Conservation (phyloP, 2,888 invertebrate genomes). For the Onchidella celtica region DNA sequence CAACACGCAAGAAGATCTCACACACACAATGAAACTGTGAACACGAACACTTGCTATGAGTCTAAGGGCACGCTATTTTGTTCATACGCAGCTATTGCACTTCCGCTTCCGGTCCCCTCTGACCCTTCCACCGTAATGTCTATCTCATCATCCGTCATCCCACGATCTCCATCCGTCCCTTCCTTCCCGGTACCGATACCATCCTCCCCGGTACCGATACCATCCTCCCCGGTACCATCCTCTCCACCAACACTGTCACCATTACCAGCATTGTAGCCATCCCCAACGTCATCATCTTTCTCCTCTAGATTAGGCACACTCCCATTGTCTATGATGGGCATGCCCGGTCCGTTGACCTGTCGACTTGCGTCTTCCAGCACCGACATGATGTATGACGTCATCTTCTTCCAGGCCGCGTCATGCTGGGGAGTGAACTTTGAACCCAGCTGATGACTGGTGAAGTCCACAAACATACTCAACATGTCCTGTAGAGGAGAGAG, state of each 20-base stretch:
- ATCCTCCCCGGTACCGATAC: conserved; percentile 2
- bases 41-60: too few relatives aligned
- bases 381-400: background rate
- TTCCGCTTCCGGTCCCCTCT: too few relatives aligned
- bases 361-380: conserved; percentile 23
- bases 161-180: background rate
- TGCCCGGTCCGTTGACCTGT: background rate
- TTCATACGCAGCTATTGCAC: too few relatives aligned
- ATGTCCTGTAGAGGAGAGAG: too few relatives aligned
- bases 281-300: background rate
- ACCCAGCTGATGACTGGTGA: conserved; percentile 26
- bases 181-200: conserved; percentile 3
- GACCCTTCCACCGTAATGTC: background rate
- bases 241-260: conserved; percentile 31
- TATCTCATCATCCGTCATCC: background rate
- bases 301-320: background rate
- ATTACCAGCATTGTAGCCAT: conserved; percentile 12
- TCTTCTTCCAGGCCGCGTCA: conserved; percentile 31
- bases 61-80: too few relatives aligned
- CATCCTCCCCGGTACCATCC: conserved; percentile 10
- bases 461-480: conserved; percentile 26
- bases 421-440: conserved; percentile 20
- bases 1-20: too few relatives aligned
- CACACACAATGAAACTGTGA: too few relatives aligned
- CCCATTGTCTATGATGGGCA: background rate